phyloP scores from a whole-genome alignment of 1,140 invertebrate species.

The Pogonognathellus flavescens region DNA sequence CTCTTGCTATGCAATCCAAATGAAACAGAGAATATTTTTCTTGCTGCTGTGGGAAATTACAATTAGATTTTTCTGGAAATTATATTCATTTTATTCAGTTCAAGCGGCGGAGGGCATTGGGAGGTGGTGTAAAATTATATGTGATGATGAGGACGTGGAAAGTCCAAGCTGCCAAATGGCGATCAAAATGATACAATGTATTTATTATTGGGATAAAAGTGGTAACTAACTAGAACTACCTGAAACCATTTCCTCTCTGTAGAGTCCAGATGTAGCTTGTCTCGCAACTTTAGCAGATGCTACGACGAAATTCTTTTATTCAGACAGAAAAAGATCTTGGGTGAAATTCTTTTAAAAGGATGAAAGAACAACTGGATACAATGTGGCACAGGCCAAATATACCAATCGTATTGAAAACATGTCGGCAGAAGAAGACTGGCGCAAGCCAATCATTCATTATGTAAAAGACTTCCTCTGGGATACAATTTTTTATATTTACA shows the following conservation, averaged over 20 bases:
- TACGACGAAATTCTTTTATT: not conserved
- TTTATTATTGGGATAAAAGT: not conserved
- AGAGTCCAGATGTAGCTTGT: constrained; percentile 40
- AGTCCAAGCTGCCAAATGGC: constrained; percentile 32
- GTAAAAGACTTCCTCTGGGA: not conserved
- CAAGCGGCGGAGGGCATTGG: too few relatives aligned
- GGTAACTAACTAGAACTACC: not conserved
- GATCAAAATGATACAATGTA: constrained; percentile 34
- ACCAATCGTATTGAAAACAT: not conserved
- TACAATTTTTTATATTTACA: too few relatives aligned
- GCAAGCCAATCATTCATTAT: not conserved
- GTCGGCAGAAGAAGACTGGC: not conserved
- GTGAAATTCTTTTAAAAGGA: not conserved
- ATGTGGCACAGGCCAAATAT: constrained; percentile 4
- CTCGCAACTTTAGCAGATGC: constrained; percentile 22
- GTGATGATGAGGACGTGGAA: not conserved
- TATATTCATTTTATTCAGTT: constrained; percentile 29
- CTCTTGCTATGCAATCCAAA: not conserved
- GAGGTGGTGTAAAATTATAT: not conserved
- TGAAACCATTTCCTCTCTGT: constrained; percentile 27
- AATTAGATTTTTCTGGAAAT: constrained; percentile 46
- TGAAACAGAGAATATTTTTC: constrained; percentile 29
- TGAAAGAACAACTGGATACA: not conserved
- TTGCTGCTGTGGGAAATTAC: constrained; percentile 4
- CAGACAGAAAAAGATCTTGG: constrained; percentile 14